Base-by-base conservation (phyloP, 2,888 invertebrate species). In the Orthonychiurus folsomi region DNA sequence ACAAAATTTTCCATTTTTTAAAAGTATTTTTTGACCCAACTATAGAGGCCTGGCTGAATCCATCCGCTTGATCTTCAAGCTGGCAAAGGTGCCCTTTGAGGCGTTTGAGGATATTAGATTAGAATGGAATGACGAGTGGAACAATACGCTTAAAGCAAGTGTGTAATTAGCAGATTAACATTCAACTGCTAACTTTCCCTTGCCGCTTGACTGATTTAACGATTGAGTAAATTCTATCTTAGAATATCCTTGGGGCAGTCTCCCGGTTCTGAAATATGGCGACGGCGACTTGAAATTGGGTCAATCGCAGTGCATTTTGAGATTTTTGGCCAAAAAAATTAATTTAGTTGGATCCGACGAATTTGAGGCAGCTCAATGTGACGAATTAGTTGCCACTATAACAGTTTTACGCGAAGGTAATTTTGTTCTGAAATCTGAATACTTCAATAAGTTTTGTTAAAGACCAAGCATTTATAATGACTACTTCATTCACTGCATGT, bases 321-420 rank as follows among this genome's bases (percentile, higher is more conserved):
- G 59, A 3, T 63, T 62, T 48, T 24, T 63, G 5, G 60, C 63
- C 27, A 23, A 24, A 18, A 60, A 60, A 58, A 73, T 66, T 58
- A 57, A 64, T n/a, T 59, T 71, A 53, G 59, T 59, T 25, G 67
- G 67, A 28, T 52, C 47, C 3, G 63, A 68, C 56, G 66, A 67
- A 5, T 65, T 67, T 63, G 66, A 68, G n/a, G 66, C 66, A 21
- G 66, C 66, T 2, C 24, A 55, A 21, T 64, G 64, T 61, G 66
- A 66, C 27, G 66, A 66, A 50, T 15, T 60, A n/a, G 60, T 60
- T n/a, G 60, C 25, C 21, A 24, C 60, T 5, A 25, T 60, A 53
- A 52, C 3, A 53, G 60, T 53, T 25, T 37, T 60, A 3, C 52
- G 53, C 5, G 28, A 24, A 15, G 56, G 56, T 56, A 15, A 52